These are phyloP conservation scores for Orientallactaga sibirica DNA, from an alignment of 2,797 vertebrate species.

Conservation along the genomic window DNA sequence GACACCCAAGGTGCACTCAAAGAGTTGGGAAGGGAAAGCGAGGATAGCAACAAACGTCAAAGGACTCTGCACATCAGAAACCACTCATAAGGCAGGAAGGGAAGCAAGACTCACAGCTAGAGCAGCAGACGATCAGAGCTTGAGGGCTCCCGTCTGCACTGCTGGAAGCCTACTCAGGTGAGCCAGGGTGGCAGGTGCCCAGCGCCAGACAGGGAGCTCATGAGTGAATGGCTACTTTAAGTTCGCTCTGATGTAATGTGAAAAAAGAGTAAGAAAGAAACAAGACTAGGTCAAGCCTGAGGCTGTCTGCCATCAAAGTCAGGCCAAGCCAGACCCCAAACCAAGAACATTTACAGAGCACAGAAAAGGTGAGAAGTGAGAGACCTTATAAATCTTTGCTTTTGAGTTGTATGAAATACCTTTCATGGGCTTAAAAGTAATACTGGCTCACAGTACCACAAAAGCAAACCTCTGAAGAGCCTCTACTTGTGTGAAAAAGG, in stretches of 20 bases:
- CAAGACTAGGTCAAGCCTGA: neutral
- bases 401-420: neutral
- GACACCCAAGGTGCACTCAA: neutral
- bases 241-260: neutral
- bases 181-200: neutral
- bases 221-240: neutral
- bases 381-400: neutral
- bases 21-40: neutral
- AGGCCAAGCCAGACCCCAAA: neutral
- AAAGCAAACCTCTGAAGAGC: constrained; percentile 4
- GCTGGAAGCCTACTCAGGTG: neutral
- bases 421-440: constrained; percentile 9
- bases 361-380: neutral
- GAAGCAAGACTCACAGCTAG: neutral
- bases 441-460: neutral
- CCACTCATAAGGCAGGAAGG: neutral
- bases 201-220: neutral
- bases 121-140: neutral
- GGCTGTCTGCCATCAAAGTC: neutral
- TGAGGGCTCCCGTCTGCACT: neutral
- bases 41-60: neutral
- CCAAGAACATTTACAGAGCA: neutral
- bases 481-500: neutral
- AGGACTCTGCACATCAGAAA: neutral
- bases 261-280: neutral